These are phyloP conservation scores for Strigops habroptila DNA, from an alignment of 2,113 vertebrate species.

Conservation along the genomic window DNA sequence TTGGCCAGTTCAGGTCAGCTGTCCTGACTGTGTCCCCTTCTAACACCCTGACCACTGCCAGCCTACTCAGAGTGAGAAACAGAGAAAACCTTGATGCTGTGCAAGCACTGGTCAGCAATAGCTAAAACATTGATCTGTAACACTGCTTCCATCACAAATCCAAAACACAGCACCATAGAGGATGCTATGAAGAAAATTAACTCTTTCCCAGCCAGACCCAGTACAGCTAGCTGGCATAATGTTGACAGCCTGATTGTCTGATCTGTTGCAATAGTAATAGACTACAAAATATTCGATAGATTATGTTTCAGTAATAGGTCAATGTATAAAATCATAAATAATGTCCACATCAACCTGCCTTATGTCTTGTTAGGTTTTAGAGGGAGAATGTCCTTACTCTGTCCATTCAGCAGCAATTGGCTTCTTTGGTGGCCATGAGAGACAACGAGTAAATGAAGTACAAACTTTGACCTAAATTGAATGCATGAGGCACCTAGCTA, in stretches of 20 bases:
- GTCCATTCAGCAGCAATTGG: not conserved
- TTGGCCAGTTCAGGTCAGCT: not conserved
- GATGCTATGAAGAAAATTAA: not conserved
- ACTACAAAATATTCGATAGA: not conserved
- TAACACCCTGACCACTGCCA: not conserved
- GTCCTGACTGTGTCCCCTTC: not conserved
- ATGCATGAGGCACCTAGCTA: not conserved
- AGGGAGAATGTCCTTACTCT: not conserved
- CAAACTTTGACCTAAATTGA: not conserved
- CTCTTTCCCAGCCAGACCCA: not conserved
- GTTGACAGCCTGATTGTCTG: not conserved
- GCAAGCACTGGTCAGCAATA: not conserved
- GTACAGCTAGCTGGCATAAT: not conserved
- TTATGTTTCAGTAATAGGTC: not conserved
- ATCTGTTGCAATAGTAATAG: not conserved
- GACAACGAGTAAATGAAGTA: not conserved
- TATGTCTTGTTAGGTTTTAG: not conserved
- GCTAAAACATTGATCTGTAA: not conserved
- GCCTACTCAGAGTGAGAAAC: not conserved
- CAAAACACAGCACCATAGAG: not conserved
- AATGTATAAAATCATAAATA: not conserved
- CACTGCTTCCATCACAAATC: not conserved
- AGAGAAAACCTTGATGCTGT: not conserved
- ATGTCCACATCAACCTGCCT: not conserved
- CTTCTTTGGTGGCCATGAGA: not conserved